phyloP scores from a whole-genome alignment of 2,797 vertebrate species.

The Prunella strophiata region DNA sequence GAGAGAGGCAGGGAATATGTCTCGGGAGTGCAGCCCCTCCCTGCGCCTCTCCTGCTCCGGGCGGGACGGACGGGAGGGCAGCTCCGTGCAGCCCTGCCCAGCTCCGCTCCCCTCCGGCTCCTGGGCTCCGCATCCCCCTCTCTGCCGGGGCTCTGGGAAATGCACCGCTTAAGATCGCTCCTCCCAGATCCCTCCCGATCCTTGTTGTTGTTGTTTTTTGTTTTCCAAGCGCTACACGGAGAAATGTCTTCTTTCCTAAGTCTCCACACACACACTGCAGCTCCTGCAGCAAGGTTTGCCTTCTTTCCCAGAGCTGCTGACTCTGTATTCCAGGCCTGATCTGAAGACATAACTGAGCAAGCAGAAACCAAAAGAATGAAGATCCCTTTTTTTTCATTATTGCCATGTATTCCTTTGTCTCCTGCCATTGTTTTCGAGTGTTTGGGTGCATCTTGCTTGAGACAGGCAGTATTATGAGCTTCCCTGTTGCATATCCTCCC shows the following conservation, averaged over 20 bases:
- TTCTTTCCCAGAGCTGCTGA: not conserved
- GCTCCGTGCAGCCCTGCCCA: rapidly evolving
- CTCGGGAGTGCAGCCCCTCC: not conserved
- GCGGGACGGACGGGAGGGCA: not conserved
- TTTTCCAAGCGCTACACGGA: not conserved
- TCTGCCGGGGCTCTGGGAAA: not conserved
- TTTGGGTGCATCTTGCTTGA: not conserved
- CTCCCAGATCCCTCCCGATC: not conserved
- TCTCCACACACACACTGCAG: not conserved
- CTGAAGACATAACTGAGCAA: not conserved
- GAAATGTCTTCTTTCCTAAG: not conserved
- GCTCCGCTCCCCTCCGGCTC: not conserved
- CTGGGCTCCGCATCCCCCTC: not conserved
- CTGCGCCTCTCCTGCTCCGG: too few species aligned
- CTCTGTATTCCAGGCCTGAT: not conserved
- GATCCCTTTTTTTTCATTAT: not conserved
- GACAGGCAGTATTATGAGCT: not conserved
- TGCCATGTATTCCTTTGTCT: not conserved
- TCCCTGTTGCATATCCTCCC: not conserved
- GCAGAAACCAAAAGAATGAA: not conserved
- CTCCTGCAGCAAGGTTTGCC: not conserved
- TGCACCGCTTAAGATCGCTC: rapidly evolving
- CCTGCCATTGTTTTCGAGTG: not conserved
- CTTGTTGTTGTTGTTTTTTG: not conserved
- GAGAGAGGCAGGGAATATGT: not conserved